phyloP scores from a whole-genome alignment of 2,797 vertebrate species.

The Sebastiscus albofasciatus region DNA sequence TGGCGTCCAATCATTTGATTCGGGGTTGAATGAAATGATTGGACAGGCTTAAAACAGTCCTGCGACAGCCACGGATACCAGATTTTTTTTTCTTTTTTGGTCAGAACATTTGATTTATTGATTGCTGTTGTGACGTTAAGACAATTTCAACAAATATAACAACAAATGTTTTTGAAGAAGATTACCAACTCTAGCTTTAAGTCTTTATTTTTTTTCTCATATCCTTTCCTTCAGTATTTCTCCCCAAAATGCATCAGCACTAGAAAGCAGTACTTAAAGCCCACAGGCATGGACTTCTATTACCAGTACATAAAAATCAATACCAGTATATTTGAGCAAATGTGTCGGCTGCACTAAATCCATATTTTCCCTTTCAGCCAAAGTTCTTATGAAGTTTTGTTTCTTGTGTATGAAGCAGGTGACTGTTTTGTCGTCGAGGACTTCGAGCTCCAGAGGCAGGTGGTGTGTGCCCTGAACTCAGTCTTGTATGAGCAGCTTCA shows the following conservation, averaged over 20 bases:
- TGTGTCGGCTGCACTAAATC: background rate
- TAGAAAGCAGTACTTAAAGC: background rate
- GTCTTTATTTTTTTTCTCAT: background rate
- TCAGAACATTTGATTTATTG: too few species aligned
- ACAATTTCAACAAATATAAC: too few species aligned
- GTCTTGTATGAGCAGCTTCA: conserved; percentile 95
- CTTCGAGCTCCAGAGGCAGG: conserved; percentile 93
- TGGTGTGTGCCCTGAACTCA: conserved; percentile 90
- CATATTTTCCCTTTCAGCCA: background rate
- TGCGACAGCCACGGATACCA: too few species aligned
- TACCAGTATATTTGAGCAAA: background rate
- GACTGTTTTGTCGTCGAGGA: conserved; percentile 84
- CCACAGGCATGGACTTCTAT: background rate
- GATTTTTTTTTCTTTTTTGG: too few species aligned
- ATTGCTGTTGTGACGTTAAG: too few species aligned
- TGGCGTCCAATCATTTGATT: too few species aligned
- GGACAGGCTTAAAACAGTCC: too few species aligned
- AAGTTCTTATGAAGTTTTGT: background rate
- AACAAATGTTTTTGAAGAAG: too few species aligned
- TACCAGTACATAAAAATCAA: background rate
- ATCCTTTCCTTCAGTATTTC: too few species aligned
- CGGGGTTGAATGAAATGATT: too few species aligned
- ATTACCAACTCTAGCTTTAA: too few species aligned
- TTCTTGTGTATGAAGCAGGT: conserved; percentile 71
- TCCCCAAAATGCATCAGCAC: background rate